Evolutionary conservation across 2,113 vertebrate genomes (phyloP).

Genomic region (Zosterops borbonicus): DNA sequence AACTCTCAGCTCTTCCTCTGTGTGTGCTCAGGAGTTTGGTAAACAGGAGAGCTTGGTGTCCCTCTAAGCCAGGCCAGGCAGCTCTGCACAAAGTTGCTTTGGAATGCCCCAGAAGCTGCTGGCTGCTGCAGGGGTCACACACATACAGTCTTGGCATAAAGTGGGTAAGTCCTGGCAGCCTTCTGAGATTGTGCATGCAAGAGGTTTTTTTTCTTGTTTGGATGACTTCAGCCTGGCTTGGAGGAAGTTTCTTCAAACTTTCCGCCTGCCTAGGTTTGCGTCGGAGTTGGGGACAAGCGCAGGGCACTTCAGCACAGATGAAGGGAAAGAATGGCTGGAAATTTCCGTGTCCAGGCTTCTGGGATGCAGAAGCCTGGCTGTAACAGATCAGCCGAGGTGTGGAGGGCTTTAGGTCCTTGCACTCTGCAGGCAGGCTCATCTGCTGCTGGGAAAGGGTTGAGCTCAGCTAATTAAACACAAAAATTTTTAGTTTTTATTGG

Average conservation of each 20-base stretch:
- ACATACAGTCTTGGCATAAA: accelerated
- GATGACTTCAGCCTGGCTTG: not conserved
- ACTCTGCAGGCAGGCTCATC: not conserved
- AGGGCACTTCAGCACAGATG: not conserved
- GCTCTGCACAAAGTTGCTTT: not conserved
- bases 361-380: not conserved
- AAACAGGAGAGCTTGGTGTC: not conserved
- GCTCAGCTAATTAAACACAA: not conserved
- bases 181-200: not conserved
- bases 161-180: not conserved
- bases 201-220: not conserved
- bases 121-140: not conserved
- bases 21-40: not conserved
- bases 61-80: not conserved
- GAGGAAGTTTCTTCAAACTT: constrained; percentile 51
- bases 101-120: not conserved
- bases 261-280: not conserved
- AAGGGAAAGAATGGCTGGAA: constrained; percentile 36
- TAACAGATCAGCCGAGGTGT: not conserved
- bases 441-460: not conserved
- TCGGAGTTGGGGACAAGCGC: not conserved
- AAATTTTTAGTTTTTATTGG: not conserved
- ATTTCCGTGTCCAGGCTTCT: not conserved
- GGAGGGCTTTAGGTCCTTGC: not conserved
- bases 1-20: not conserved